Conservation (phyloP, 64 coral and sea anemone species). For the Porites australiensis region DNA sequence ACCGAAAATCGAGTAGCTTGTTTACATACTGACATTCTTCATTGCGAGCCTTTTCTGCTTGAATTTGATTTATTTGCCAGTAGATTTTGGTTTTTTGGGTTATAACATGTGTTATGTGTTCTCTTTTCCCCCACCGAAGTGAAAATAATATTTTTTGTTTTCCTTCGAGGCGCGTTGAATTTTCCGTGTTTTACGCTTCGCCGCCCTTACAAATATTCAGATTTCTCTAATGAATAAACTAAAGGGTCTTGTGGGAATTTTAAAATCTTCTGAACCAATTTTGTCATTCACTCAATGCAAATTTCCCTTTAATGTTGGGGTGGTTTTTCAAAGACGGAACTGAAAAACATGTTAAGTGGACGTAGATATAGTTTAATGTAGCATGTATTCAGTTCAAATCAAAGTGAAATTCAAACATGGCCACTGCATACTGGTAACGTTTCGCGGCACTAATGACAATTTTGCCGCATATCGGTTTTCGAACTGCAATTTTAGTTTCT, state of each 20-base stretch:
- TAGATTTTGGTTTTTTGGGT: neutral
- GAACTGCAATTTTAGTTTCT: neutral
- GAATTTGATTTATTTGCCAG: conserved; percentile 13
- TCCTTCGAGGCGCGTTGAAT: neutral
- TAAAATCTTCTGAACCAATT: neutral
- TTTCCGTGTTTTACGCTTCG: conserved; percentile 29
- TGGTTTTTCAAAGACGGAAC: neutral
- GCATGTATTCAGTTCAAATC: neutral
- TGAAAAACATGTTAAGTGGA: neutral
- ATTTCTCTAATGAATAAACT: neutral
- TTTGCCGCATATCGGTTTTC: neutral
- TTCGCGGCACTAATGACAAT: neutral
- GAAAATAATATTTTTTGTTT: neutral
- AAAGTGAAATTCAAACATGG: conserved; percentile 33
- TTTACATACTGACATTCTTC: conserved; percentile 55
- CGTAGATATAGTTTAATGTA: too few species aligned
- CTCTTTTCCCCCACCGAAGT: neutral
- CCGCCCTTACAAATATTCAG: conserved; percentile 1
- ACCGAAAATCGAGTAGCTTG: conserved; percentile 10
- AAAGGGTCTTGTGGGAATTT: conserved; percentile 9
- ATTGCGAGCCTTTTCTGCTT: conserved; percentile 16
- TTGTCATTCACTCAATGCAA: neutral
- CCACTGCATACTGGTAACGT: neutral
- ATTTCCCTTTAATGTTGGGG: neutral
- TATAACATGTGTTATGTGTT: neutral